Evolutionary conservation across 2,797 vertebrate genomes (phyloP).

Genomic region (Galaxias olidus): DNA sequence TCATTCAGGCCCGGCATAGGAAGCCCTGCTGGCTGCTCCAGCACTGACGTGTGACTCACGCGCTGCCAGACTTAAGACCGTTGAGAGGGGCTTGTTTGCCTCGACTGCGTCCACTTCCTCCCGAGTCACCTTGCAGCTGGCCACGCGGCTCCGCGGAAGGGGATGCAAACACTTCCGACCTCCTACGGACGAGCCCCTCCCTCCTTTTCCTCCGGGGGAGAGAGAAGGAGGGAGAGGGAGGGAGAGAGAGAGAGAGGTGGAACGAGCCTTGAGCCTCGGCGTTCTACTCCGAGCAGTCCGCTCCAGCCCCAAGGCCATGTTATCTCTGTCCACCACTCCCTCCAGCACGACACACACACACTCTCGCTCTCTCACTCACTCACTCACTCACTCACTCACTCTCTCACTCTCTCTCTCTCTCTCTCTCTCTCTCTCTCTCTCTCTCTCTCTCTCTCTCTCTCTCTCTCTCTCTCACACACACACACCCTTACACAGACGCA

Average conservation of each 20-base stretch:
- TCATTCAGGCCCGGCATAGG: too few relatives aligned
- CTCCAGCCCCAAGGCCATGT: slow-evolving; percentile 52
- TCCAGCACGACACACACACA: slow-evolving; percentile 36
- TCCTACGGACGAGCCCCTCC: slow-evolving; percentile 47
- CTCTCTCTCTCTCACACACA: not conserved
- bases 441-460: too few relatives aligned
- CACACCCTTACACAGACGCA: not conserved
- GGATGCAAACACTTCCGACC: slow-evolving; percentile 75
- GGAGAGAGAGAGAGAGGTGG: not conserved
- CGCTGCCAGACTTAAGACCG: slow-evolving; percentile 15
- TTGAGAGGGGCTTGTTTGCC: slow-evolving; percentile 29
- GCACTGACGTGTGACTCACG: not conserved
- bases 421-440: too few relatives aligned
- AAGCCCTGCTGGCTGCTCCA: too few relatives aligned
- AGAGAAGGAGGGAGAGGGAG: slow-evolving; percentile 4
- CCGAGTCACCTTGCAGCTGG: slow-evolving; percentile 66
- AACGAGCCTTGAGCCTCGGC: slow-evolving; percentile 58
- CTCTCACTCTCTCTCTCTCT: too few relatives aligned
- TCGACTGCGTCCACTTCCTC: slow-evolving; percentile 65
- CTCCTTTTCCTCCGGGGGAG: slow-evolving; percentile 59
- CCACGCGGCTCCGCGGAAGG: slow-evolving; percentile 48
- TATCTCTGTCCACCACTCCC: slow-evolving; percentile 56
- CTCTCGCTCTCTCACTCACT: slow-evolving; percentile 1
- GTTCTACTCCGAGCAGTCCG: slow-evolving; percentile 46
- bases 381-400: not conserved